Conservation (phyloP, 1,140 invertebrate genomes). For the Macrocentrus cingulum region DNA sequence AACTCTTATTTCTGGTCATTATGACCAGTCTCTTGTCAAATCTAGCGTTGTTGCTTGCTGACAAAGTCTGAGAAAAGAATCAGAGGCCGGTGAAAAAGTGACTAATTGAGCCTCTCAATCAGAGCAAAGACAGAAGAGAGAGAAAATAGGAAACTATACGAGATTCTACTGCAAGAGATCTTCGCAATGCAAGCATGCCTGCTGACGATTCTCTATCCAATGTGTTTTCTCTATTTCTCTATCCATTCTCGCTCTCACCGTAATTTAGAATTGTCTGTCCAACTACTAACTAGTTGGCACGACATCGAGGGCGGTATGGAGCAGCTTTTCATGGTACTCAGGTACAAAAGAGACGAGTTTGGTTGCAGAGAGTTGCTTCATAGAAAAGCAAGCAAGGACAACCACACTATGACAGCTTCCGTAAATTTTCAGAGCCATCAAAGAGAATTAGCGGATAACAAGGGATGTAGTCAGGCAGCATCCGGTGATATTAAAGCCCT, state of each 20-base stretch:
- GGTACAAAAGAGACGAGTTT: too few species aligned
- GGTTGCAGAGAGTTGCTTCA: too few species aligned
- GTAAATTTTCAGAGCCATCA: slow-evolving; percentile 31
- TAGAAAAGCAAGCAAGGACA: too few species aligned
- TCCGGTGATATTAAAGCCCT: slow-evolving; percentile 6
- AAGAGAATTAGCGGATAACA: slow-evolving; percentile 35
- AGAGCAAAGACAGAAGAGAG: too few species aligned
- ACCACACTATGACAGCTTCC: background rate
- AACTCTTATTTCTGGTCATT: background rate
- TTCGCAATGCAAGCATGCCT: too few species aligned
- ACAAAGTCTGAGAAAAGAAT: too few species aligned
- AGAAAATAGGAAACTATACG: too few species aligned
- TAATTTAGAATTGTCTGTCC: slow-evolving; percentile 44
- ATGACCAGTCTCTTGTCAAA: slow-evolving; percentile 25
- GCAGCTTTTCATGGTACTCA: background rate
- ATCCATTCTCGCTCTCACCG: slow-evolving; percentile 16
- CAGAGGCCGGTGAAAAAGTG: too few species aligned
- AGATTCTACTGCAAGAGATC: too few species aligned
- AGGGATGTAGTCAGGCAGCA: background rate
- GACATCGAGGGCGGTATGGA: slow-evolving; percentile 7
- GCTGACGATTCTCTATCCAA: too few species aligned
- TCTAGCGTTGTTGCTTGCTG: slow-evolving; percentile 21
- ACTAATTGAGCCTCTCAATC: too few species aligned
- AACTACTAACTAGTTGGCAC: slow-evolving; percentile 45
- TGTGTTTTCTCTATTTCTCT: too few species aligned